A percentile compares a stretch with the other conserved stretches of the same genome.
phyloP scores from a whole-genome alignment of 2,113 vertebrate genomes.

The Aplodontia rufa region DNA sequence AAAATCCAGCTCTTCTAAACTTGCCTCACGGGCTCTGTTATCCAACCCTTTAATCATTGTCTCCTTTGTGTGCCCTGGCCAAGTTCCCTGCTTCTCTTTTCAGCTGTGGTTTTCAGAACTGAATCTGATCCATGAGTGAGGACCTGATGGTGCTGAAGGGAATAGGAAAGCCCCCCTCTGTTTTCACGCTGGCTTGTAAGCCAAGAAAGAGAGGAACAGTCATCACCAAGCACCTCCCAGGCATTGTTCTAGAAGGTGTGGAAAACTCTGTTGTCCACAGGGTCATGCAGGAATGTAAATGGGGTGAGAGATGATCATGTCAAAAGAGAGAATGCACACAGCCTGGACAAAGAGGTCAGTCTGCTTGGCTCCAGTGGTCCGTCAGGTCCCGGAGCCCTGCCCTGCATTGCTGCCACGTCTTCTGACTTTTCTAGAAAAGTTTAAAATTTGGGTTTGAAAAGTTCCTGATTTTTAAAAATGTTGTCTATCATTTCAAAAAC shows the following conservation, averaged over 20 bases:
- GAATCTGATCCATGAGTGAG: not conserved
- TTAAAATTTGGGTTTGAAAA: not conserved
- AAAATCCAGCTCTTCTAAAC: constrained; percentile 41
- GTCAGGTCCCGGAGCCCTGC: not conserved
- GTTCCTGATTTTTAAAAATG: not conserved
- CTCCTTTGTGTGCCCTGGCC: not conserved
- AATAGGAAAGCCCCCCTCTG: constrained; percentile 13
- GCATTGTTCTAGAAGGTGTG: not conserved
- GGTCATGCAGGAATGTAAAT: not conserved
- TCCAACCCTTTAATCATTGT: not conserved
- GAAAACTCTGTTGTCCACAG: not conserved
- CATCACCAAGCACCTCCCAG: not conserved
- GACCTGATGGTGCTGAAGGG: not conserved
- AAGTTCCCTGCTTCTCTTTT: not conserved
- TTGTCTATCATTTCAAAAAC: not conserved
- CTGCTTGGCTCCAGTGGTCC: not conserved
- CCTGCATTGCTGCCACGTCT: not conserved
- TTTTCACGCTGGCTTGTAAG: not conserved
- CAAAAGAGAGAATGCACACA: not conserved
- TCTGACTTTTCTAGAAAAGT: not conserved
- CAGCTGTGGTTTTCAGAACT: not conserved
- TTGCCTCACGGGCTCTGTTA: not conserved
- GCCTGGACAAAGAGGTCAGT: not conserved
- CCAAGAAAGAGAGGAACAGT: not conserved
- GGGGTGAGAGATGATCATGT: rapidly evolving